Conservation (phyloP, 2,797 vertebrate genomes). For the Poeciliopsis infans region DNA sequence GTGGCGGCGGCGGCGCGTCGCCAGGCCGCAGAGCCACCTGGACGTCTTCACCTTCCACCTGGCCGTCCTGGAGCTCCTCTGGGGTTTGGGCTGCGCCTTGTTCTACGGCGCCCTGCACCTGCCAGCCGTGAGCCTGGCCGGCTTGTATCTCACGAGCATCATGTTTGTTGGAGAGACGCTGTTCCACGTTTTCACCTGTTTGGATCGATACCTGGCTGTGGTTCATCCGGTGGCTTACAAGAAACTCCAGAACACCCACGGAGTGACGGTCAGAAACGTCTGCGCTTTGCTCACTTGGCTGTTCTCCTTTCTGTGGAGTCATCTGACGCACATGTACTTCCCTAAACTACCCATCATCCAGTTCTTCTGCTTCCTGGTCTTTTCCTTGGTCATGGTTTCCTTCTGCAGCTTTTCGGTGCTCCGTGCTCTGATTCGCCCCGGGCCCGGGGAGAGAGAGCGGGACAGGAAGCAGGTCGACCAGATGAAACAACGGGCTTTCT, state of each 20-base stretch:
- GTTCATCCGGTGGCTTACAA: slow-evolving; percentile 36
- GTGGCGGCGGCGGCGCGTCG: background rate
- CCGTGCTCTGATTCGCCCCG: slow-evolving; percentile 19
- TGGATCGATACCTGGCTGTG: slow-evolving; percentile 46
- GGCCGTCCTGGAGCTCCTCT: slow-evolving; percentile 8
- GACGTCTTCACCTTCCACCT: slow-evolving; percentile 33
- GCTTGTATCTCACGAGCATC: rapidly evolving
- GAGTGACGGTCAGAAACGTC: slow-evolving; percentile 28
- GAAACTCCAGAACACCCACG: background rate
- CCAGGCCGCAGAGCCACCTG: background rate
- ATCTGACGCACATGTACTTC: rapidly evolving
- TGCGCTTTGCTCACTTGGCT: slow-evolving; percentile 25
- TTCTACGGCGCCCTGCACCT: rapidly evolving
- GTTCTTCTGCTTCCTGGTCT: rapidly evolving
- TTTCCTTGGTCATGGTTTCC: background rate
- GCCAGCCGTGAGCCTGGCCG: rapidly evolving
- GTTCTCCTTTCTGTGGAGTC: background rate
- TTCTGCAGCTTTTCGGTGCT: slow-evolving; percentile 35
- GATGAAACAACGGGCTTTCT: slow-evolving; percentile 23
- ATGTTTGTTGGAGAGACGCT: background rate
- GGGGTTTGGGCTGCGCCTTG: rapidly evolving
- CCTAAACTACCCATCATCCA: rapidly evolving
- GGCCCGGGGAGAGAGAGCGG: background rate
- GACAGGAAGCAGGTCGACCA: background rate
- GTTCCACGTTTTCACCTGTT: slow-evolving; percentile 35